A percentile compares a stretch with the other conserved stretches of the same genome.
These are phyloP conservation scores for chimpanzee (Pan troglodytes) DNA, from an alignment of 2,113 vertebrate genomes.

Conservation along the genomic window DNA sequence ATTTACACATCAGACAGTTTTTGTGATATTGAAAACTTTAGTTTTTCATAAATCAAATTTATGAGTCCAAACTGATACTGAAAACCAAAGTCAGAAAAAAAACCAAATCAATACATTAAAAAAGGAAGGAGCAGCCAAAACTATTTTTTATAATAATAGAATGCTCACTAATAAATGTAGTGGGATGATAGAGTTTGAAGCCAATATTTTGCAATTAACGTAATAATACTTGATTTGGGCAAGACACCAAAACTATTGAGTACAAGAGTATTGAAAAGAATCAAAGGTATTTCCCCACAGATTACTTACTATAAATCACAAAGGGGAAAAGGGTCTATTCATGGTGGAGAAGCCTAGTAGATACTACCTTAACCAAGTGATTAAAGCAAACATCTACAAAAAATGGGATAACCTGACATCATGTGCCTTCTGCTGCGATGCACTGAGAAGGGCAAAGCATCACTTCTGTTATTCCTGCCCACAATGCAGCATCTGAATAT, in stretches of 20 bases:
- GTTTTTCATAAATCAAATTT: no score
- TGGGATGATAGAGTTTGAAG: not conserved
- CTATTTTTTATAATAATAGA: not conserved
- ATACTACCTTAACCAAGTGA: not conserved
- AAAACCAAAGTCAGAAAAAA: not conserved
- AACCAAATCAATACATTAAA: not conserved
- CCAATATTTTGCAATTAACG: not conserved
- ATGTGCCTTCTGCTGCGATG: not conserved
- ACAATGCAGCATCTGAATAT: not conserved
- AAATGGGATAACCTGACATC: not conserved
- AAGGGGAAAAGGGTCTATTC: not conserved
- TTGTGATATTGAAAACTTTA: no score
- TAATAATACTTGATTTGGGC: slow-evolving; percentile 4
- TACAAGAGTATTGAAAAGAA: not conserved
- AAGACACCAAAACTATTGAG: slow-evolving; percentile 5
- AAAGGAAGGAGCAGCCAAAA: not conserved
- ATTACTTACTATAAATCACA: slow-evolving; percentile 10
- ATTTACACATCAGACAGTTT: not conserved
- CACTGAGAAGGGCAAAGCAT: not conserved
- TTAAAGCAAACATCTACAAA: not conserved
- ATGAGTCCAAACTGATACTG: no score
- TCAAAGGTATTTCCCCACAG: not conserved
- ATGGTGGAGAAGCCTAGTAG: not conserved
- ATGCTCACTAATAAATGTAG: not conserved
- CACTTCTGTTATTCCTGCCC: not conserved